Conservation (phyloP, 2,888 invertebrate species). For the Rhagium mordax region DNA sequence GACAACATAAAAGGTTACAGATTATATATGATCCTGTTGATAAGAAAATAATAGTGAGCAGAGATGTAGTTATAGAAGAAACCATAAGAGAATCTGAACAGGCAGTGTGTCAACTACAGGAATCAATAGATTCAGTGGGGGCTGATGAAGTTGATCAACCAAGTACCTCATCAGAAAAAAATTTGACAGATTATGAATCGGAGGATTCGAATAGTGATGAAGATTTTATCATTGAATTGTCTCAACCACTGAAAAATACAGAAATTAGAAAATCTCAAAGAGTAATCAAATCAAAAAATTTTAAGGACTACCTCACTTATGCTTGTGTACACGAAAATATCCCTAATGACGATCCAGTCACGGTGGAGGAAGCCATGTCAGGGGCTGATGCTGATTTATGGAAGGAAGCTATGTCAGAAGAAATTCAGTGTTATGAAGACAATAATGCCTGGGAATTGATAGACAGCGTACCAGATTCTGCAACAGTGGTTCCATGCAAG, state of each 20-base stretch:
- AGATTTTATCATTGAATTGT: background rate
- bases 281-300: constrained; percentile 35
- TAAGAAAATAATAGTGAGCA: constrained; percentile 23
- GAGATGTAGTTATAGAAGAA: constrained; percentile 15
- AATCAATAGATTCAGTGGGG: background rate
- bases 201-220: background rate
- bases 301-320: constrained; percentile 44
- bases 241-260: background rate
- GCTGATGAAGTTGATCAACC: background rate
- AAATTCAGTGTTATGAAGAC: background rate
- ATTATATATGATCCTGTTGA: constrained; percentile 42
- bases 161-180: background rate
- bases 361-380: background rate
- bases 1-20: constrained; percentile 44
- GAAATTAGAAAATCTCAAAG: constrained; percentile 38
- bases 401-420: background rate
- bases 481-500: background rate
- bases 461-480: background rate
- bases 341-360: constrained; percentile 34
- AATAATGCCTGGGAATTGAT: background rate
- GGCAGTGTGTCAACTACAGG: background rate
- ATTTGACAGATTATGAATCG: background rate
- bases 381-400: background rate
- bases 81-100: background rate
- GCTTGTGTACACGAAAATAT: constrained; percentile 36